Evolutionary conservation across 2,113 vertebrate species (phyloP).

Genomic region (Corydoras sp.): DNA sequence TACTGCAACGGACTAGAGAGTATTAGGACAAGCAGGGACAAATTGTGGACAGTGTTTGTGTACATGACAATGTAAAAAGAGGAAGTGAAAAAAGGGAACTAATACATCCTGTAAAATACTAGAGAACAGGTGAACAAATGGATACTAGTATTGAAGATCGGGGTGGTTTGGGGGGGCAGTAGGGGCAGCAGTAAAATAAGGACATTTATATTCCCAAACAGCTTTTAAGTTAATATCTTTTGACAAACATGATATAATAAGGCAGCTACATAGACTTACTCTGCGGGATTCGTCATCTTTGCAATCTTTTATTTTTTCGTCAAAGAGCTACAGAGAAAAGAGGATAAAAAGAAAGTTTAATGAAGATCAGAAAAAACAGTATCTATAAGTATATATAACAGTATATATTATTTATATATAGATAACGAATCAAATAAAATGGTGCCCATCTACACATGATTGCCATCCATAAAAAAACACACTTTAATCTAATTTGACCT

Average conservation of each 20-base stretch:
- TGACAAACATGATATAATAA: neutral
- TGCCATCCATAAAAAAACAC: too few relatives aligned
- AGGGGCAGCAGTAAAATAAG: too few relatives aligned
- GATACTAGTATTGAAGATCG: too few relatives aligned
- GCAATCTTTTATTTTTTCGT: slow-evolving; percentile 97
- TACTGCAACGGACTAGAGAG: neutral
- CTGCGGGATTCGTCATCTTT: slow-evolving; percentile 97
- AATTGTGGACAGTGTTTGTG: neutral
- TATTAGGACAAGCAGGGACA: neutral
- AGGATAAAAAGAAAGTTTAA: neutral
- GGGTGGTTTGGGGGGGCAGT: too few relatives aligned
- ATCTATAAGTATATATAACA: neutral
- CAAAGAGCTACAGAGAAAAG: slow-evolving; percentile 76
- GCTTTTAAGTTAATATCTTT: too few relatives aligned
- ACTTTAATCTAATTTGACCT: too few relatives aligned
- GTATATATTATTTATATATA: neutral
- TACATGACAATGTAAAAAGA: neutral
- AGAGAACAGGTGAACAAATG: too few relatives aligned
- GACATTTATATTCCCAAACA: too few relatives aligned
- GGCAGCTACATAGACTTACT: slow-evolving; percentile 66
- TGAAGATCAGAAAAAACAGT: neutral
- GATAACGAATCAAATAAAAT: too few relatives aligned
- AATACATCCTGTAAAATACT: too few relatives aligned
- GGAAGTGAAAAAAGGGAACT: too few relatives aligned
- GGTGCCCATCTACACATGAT: too few relatives aligned